Evolutionary conservation across 2,797 vertebrate species (phyloP), one percentile per base, ranked within the genome.

Genomic region (Lacerta viridis): DNA sequence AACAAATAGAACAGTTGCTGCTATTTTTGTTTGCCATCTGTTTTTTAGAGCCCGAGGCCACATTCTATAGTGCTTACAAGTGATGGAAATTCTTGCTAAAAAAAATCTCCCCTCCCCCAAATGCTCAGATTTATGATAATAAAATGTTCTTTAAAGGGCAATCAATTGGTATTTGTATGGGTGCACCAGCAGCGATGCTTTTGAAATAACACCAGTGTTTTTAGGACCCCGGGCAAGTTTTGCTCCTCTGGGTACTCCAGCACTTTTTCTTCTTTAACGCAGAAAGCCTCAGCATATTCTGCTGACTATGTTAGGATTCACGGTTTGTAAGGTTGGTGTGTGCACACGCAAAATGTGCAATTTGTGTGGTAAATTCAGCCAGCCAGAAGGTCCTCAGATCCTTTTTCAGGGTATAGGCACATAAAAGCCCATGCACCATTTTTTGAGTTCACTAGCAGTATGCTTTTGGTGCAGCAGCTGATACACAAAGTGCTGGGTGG

Each of bases 1-100:
- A 75, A 75, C 80, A 68, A 55, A 75, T 25, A 13, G 71, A 88
- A 75, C 61, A 66, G 87, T 83, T 75, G 80, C 13, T 83, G 72
- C 72, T 46, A 29, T 77, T 83, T 88, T 76, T 29, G 29, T 88
- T 80, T 39, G 59, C 85, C 46, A 87, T 87, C 85, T 87, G 85
- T 72, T 71, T 80, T 64, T 41, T 29, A 46, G 36, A 80, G 68
- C 68, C 78, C 8, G 68, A 61, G 78, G 46, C 81, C 85, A 87
- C 33, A 80, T 80, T 79, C 17, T 29, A 33, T 50, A 17, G 23
- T 25, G 33, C 61, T 87, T 87, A 55, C 68, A 61, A 72, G 33
- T 41, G 46, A 80, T 61, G 25, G 36, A 59, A 86, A 80, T 86
- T 59, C 33, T 39, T 86, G 77, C 41, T 79, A 25, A 79, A 29